These are phyloP conservation scores for Merluccius polli DNA, from an alignment of 2,797 vertebrate species.

Conservation along the genomic window DNA sequence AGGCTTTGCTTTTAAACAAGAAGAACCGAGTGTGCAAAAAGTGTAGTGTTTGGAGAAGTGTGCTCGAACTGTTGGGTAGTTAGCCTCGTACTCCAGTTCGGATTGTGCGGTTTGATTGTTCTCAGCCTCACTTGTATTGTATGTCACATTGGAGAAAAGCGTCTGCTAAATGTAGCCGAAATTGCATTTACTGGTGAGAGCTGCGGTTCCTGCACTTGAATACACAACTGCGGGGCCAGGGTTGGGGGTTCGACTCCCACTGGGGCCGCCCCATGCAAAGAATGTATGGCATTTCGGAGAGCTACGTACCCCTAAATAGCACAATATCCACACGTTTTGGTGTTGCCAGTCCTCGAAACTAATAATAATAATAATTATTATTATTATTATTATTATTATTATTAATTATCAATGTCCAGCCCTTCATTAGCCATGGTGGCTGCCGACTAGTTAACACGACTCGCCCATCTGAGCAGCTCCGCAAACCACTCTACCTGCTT, in stretches of 20 bases:
- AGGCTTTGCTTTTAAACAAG: background rate
- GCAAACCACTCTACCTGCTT: conserved; percentile 80
- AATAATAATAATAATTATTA: background rate
- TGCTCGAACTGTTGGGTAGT: background rate
- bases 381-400: background rate
- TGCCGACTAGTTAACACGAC: background rate
- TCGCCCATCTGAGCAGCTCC: background rate
- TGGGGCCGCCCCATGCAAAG: background rate
- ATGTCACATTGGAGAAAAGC: too few relatives aligned
- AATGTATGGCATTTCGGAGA: background rate
- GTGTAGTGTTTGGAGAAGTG: background rate
- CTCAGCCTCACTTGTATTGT: background rate
- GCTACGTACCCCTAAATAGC: background rate
- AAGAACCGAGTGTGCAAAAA: background rate
- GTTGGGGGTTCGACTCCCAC: background rate
- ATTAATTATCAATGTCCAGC: background rate
- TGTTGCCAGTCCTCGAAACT: background rate
- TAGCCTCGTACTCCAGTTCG: background rate
- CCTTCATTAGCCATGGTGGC: background rate
- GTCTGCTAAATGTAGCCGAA: background rate
- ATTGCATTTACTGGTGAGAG: background rate
- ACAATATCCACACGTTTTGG: background rate
- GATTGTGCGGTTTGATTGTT: background rate
- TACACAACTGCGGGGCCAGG: background rate
- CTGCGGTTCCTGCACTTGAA: background rate